Conservation (phyloP, 2,797 vertebrate genomes). For the Ceryle rudis region DNA sequence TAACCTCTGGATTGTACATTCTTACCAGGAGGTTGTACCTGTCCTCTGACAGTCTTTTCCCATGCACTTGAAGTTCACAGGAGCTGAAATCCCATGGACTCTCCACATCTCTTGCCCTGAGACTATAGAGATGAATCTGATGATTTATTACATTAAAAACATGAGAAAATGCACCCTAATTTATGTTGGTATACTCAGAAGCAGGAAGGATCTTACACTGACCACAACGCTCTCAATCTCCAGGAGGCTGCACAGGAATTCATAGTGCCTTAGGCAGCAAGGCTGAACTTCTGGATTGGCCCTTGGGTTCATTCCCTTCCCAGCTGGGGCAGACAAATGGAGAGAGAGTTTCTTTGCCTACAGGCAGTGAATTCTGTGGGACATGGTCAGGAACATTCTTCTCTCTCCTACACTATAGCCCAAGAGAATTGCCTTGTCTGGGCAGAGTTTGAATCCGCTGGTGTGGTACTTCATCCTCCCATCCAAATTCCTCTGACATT, state of each 20-base stretch:
- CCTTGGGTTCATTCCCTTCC: background rate
- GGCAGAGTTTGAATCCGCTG: background rate
- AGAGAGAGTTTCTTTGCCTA: background rate
- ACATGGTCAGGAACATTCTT: background rate
- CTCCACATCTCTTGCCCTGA: rapidly evolving
- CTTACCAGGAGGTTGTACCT: background rate
- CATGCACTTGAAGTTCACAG: rapidly evolving
- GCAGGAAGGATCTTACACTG: background rate
- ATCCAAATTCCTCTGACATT: background rate
- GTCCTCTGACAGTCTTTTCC: background rate
- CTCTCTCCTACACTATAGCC: background rate
- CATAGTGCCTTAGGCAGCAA: background rate
- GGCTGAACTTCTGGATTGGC: background rate
- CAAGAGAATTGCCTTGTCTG: background rate
- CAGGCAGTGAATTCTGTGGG: background rate
- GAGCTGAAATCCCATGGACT: background rate
- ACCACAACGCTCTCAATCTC: background rate
- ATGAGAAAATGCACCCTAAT: background rate
- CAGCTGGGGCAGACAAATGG: background rate
- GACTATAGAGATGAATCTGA: background rate
- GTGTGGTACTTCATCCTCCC: background rate
- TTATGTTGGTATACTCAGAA: background rate
- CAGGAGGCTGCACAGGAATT: background rate
- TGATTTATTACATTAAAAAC: background rate
- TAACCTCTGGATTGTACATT: background rate